Evolutionary conservation across 2,888 invertebrate genomes (phyloP).

Genomic region (Dinocampus coccinellae): DNA sequence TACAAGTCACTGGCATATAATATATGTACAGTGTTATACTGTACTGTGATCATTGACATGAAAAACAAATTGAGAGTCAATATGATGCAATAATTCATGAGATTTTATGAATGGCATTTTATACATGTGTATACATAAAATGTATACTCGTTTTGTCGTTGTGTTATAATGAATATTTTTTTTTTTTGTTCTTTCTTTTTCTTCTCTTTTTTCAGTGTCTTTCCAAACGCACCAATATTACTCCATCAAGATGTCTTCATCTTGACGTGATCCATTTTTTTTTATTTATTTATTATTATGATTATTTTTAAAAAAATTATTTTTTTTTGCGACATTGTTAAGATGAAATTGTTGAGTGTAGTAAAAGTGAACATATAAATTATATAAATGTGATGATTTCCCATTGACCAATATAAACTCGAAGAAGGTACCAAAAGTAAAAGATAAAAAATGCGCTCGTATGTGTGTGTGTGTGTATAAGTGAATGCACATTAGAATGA

Average conservation of each 20-base stretch:
- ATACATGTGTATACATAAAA: constrained; percentile 11
- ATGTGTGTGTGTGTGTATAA: too few species aligned
- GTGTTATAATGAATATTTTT: background rate
- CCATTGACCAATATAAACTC: constrained; percentile 14
- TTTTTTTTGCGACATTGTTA: background rate
- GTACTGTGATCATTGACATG: constrained; percentile 8
- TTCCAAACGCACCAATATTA: background rate
- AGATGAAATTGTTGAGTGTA: background rate
- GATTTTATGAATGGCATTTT: constrained; percentile 33
- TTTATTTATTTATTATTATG: too few species aligned
- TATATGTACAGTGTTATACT: background rate
- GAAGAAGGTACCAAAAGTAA: background rate
- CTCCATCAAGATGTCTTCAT: background rate
- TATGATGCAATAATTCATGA: constrained; percentile 23
- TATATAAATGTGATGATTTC: constrained; percentile 2
- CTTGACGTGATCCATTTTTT: too few species aligned
- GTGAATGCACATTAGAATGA: too few species aligned
- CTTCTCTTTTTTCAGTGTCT: too few species aligned
- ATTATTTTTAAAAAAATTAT: too few species aligned
- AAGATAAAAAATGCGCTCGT: too few species aligned
- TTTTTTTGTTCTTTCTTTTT: background rate
- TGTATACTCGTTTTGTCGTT: background rate
- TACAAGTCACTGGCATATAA: background rate
- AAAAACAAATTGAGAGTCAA: constrained; percentile 5
- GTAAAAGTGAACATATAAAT: background rate